These are phyloP conservation scores for Eclectus roratus DNA, from an alignment of 2,113 vertebrate genomes.

Conservation along the genomic window DNA sequence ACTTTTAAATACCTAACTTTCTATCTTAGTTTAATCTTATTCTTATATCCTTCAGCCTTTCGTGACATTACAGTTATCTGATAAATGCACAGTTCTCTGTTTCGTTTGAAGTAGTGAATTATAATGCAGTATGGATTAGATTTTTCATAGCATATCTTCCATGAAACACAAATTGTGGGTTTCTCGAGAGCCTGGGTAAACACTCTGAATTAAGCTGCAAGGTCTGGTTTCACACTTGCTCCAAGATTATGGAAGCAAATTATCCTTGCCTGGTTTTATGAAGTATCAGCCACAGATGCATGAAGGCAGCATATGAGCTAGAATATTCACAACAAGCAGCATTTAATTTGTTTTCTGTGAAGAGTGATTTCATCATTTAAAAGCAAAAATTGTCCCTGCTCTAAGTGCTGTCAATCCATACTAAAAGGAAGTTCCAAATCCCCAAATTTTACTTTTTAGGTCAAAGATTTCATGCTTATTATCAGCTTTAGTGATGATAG, in stretches of 20 bases:
- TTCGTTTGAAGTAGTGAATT: conserved; percentile 48
- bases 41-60: conserved; percentile 16
- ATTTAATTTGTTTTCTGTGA: not conserved
- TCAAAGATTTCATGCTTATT: not conserved
- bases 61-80: conserved; percentile 5
- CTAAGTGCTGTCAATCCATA: not conserved
- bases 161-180: not conserved
- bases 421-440: not conserved
- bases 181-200: not conserved
- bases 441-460: not conserved
- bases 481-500: not conserved
- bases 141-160: not conserved
- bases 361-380: not conserved
- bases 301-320: not conserved
- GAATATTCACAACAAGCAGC: not conserved
- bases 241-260: not conserved
- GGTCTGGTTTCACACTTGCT: not conserved
- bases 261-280: not conserved
- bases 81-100: not conserved
- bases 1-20: not conserved
- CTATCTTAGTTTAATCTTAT: conserved; percentile 3
- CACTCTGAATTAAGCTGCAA: not conserved
- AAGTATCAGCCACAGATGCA: not conserved
- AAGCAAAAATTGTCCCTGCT: not conserved
- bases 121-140: conserved; percentile 13